Evolutionary conservation across 2,113 vertebrate species (phyloP).

Genomic region (Lycaon pictus): DNA sequence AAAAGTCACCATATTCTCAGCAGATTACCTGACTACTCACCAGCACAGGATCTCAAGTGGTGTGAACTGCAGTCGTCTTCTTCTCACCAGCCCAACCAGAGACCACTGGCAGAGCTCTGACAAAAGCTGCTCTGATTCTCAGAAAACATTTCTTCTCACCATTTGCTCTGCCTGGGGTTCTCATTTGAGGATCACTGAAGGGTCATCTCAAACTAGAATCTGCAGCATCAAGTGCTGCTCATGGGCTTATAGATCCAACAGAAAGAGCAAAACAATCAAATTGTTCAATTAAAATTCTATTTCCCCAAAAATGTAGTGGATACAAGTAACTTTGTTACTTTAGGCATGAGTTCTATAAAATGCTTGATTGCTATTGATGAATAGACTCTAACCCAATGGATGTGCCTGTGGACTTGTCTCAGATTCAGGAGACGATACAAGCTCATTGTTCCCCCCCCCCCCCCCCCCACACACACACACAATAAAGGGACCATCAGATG

Average conservation of each 20-base stretch:
- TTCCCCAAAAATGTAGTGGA: neutral
- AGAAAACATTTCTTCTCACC: constrained; percentile 61
- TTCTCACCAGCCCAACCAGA: constrained; percentile 40
- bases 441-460: neutral
- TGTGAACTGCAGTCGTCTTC: neutral
- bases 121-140: constrained; percentile 56
- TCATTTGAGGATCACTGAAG: constrained; percentile 73
- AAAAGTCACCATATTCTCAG: constrained; percentile 6
- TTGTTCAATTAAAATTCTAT: constrained; percentile 4
- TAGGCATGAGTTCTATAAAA: neutral
- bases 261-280: constrained; percentile 61
- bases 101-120: constrained; percentile 58
- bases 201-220: constrained; percentile 65
- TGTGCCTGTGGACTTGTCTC: neutral
- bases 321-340: constrained; percentile 37
- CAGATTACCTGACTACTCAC: neutral
- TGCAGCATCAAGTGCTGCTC: constrained; percentile 55
- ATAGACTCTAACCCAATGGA: neutral
- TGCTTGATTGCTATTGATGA: constrained; percentile 23
- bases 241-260: constrained; percentile 3
- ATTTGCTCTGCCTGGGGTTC: constrained; percentile 48
- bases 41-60: neutral
- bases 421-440: neutral
- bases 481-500: neutral
- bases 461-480: neutral